These are phyloP conservation scores for Lepidurus apus DNA, from an alignment of 1,140 invertebrate species.

Conservation along the genomic window DNA sequence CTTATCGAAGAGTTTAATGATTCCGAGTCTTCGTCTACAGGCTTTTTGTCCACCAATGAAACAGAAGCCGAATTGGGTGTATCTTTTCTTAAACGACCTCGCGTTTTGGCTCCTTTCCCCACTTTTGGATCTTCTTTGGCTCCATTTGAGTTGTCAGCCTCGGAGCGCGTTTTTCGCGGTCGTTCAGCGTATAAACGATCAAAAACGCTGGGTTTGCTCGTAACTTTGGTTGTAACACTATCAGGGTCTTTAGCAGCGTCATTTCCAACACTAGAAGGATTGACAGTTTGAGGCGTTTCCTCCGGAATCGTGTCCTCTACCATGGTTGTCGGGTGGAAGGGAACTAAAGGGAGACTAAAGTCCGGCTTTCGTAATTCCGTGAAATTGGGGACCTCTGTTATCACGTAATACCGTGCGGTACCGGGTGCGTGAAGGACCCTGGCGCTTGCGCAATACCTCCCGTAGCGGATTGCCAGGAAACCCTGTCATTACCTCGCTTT, in stretches of 20 bases:
- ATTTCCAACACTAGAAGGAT: neutral
- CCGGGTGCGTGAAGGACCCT: neutral
- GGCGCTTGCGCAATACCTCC: neutral
- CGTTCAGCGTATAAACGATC: slow-evolving; percentile 28
- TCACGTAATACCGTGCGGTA: slow-evolving; percentile 18
- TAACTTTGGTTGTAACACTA: neutral
- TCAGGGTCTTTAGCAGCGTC: neutral
- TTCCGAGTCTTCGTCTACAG: neutral
- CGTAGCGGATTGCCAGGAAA: neutral
- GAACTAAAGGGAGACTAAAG: neutral
- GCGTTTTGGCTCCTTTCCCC: slow-evolving; percentile 8
- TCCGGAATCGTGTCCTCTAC: neutral
- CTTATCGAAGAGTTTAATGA: neutral
- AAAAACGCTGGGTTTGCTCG: slow-evolving; percentile 25
- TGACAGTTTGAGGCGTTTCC: slow-evolving; percentile 9
- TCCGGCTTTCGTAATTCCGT: slow-evolving; percentile 21
- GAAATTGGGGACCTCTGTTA: slow-evolving; percentile 21
- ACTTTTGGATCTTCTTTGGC: neutral
- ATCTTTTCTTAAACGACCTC: neutral
- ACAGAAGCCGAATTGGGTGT: neutral
- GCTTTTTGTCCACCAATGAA: neutral
- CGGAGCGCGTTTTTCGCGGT: slow-evolving; percentile 9
- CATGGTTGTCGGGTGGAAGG: neutral
- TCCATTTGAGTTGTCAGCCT: slow-evolving; percentile 5
- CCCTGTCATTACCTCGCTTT: neutral